Percentiles rank a stretch among this genome's conserved stretches.
phyloP scores from a whole-genome alignment of 2,113 vertebrate genomes.

The Heliornis fulica region DNA sequence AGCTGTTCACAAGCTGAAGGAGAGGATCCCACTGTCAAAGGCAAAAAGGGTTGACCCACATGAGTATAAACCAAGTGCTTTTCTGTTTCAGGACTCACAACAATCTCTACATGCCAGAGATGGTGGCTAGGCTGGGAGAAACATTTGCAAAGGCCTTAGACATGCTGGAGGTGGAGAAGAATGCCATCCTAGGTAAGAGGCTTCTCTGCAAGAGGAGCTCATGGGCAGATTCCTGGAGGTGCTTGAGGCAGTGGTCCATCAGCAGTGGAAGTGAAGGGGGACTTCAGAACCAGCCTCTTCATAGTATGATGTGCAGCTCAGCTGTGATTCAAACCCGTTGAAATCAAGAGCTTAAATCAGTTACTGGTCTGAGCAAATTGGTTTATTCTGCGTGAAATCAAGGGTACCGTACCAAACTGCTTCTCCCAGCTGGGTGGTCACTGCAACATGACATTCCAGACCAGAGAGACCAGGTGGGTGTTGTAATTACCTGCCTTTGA shows the following conservation, averaged over 20 bases:
- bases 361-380: neutral
- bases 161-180: constrained; percentile 90
- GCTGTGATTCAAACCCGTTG: neutral
- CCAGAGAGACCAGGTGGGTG: neutral
- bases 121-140: constrained; percentile 85
- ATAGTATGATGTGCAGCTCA: neutral
- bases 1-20: constrained; percentile 63
- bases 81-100: constrained; percentile 86
- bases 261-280: neutral
- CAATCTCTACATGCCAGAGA: constrained; percentile 87
- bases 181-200: constrained; percentile 86
- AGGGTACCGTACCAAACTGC: neutral
- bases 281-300: neutral
- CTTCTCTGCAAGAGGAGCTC: neutral
- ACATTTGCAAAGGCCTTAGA: constrained; percentile 85
- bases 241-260: neutral
- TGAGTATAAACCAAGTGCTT: neutral
- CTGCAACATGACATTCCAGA: neutral
- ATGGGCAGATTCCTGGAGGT: neutral
- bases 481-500: neutral
- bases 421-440: neutral
- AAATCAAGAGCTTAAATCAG: neutral
- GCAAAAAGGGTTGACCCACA: neutral
- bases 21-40: constrained; percentile 54
- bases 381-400: neutral